Evolutionary conservation across 2,797 vertebrate species (phyloP).

Genomic region (Notolabrus celidotus): DNA sequence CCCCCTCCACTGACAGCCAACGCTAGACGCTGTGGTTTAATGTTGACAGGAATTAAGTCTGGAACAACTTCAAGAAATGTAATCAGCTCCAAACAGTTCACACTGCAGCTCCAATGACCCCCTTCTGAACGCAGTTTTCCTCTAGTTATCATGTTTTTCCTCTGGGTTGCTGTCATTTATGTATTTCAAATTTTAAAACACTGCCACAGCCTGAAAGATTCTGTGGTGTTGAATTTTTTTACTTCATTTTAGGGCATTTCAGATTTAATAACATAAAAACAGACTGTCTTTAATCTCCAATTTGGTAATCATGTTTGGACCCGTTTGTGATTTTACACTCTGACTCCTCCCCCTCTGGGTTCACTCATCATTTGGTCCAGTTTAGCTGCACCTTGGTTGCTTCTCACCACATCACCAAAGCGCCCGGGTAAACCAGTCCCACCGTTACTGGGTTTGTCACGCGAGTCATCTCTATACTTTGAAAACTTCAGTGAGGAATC

Average conservation of each 20-base stretch:
- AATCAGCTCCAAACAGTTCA: constrained; percentile 16
- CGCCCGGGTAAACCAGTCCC: background rate
- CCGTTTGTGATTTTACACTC: background rate
- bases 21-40: constrained; percentile 80
- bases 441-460: background rate
- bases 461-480: background rate
- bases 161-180: constrained; percentile 12
- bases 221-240: background rate
- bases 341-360: background rate
- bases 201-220: background rate
- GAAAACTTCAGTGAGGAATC: constrained; percentile 15
- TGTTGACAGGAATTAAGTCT: background rate
- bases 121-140: constrained; percentile 19
- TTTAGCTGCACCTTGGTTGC: background rate
- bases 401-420: background rate
- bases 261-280: background rate
- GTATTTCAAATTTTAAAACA: constrained; percentile 24
- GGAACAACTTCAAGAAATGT: constrained; percentile 27
- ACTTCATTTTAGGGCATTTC: constrained; percentile 1
- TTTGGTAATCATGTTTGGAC: background rate
- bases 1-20: constrained; percentile 92
- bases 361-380: constrained; percentile 4
- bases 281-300: background rate
- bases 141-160: constrained; percentile 9
- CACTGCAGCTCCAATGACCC: constrained; percentile 23